A percentile compares a stretch with the other conserved stretches of the same genome.
phyloP scores from a whole-genome alignment of 2,113 vertebrate genomes.

The Ramphastos sulfuratus region DNA sequence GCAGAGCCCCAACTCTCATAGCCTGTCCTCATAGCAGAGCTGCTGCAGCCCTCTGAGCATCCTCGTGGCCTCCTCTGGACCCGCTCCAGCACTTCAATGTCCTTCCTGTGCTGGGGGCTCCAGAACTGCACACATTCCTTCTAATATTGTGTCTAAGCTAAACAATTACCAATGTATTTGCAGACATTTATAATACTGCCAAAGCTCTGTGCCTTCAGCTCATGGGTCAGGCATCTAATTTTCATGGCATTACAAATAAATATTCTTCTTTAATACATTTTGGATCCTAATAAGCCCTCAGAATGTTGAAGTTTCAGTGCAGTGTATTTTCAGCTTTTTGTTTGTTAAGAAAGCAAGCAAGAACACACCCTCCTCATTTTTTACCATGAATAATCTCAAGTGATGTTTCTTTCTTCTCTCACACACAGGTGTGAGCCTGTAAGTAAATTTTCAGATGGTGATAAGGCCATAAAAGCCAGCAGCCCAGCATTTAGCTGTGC shows the following conservation, averaged over 20 bases:
- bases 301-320: background rate
- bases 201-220: background rate
- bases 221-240: background rate
- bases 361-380: background rate
- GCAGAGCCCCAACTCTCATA: too few relatives aligned
- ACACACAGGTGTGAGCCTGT: background rate
- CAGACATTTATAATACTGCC: background rate
- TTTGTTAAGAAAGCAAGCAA: background rate
- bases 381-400: background rate
- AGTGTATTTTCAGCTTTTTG: background rate
- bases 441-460: background rate
- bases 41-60: too few relatives aligned
- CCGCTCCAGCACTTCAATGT: too few relatives aligned
- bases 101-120: too few relatives aligned
- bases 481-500: background rate
- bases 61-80: too few relatives aligned
- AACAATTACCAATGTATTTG: background rate
- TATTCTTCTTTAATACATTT: background rate
- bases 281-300: background rate
- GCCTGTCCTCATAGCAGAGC: too few relatives aligned
- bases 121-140: too few relatives aligned
- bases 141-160: too few relatives aligned
- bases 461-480: background rate
- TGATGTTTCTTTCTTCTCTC: background rate
- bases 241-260: background rate